Base-by-base conservation (phyloP, 2,113 vertebrate species). In the Toxotes jaculatrix region DNA sequence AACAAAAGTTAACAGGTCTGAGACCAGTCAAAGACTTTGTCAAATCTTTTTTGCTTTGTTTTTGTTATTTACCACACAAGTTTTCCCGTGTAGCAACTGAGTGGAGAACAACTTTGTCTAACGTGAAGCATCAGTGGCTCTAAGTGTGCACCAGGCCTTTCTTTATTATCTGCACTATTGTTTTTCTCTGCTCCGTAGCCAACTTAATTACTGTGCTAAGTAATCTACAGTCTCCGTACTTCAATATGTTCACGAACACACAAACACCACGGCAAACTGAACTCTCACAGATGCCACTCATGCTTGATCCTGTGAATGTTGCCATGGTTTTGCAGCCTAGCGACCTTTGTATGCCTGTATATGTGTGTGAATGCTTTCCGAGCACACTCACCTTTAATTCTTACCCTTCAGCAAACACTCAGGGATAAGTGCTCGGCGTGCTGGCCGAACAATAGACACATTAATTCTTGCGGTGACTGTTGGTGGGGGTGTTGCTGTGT, bases 401-500 rank as follows among this genome's bases (percentile, higher is more conserved):
- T 82, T 85, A 87, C 74, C 81, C 83, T 80, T 89, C 90, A 89
- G 85, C 80, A 87, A 85, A 84, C 89, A 92, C 89, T 93, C 86
- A 85, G 73, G 80, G 81, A 90, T 91, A 93, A 92, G 90, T 92
- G 89, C 63, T 82, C 75, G 61, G 66, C 77, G 60, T 83, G 76
- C 83, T 70, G 80, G 71, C 73, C 86, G 86, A 92, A 92, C 91
- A 93, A 92, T 85, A 90, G 85, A 83, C 42, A 74, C 73, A 80
- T 87, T 70, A 86, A 79, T 80, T 89, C 77, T 86, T 64, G 63
- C 59, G 42, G 68, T 55, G 79, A 61, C 80, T 42, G 67, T 69
- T 85, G 77, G 74, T 84, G 76, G 60, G 67, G 80, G 80, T 74
- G 64, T 77, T 45, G 40, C 19, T 57, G 66, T 81, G 60, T 83